Evolutionary conservation across 1,140 invertebrate genomes (phyloP).

Genomic region (Vanessa atalanta): DNA sequence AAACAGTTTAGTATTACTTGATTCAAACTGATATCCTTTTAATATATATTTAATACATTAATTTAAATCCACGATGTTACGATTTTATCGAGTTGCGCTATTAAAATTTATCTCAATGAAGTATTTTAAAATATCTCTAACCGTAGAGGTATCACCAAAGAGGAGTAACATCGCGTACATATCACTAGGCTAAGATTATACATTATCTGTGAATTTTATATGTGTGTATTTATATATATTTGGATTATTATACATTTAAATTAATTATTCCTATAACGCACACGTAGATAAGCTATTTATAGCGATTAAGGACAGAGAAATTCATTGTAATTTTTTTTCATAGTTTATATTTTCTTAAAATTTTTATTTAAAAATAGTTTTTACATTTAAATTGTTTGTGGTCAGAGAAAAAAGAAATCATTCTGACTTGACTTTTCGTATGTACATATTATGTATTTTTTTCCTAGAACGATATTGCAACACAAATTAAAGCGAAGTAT

Average conservation of each 20-base stretch:
- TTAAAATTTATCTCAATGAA: constrained; percentile 29
- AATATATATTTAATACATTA: constrained; percentile 12
- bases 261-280: constrained; percentile 2
- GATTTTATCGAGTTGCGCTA: constrained; percentile 35
- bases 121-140: constrained; percentile 40
- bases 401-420: not conserved
- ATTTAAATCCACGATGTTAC: constrained; percentile 37
- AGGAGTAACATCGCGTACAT: constrained; percentile 70
- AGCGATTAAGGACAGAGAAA: not conserved
- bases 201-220: constrained; percentile 39
- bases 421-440: no score
- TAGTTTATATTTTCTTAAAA: not conserved
- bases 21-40: not conserved
- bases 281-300: not conserved
- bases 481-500: not conserved
- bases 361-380: not conserved
- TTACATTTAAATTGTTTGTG: not conserved
- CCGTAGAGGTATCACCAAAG: constrained; percentile 56
- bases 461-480: no score
- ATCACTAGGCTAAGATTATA: constrained; percentile 73
- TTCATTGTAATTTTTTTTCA: not conserved
- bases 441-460: no score
- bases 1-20: not conserved
- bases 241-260: constrained; percentile 5
- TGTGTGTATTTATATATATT: constrained; percentile 35